phyloP scores from a whole-genome alignment of 1,140 invertebrate genomes.

The Zaprionus tsacasi region DNA sequence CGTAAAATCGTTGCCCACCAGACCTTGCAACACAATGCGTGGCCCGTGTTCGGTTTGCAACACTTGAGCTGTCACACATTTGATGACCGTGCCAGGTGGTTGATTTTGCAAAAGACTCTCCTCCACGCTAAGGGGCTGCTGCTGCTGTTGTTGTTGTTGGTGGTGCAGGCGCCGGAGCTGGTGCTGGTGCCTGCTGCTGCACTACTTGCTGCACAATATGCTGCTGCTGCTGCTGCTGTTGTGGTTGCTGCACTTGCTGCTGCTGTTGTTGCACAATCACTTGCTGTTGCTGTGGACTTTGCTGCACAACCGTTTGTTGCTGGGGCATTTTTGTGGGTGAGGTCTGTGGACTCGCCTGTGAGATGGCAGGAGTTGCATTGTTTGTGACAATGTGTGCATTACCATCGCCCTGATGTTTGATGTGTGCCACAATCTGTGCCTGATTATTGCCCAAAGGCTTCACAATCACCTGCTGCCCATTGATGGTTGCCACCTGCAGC shows the following conservation, averaged over 20 bases:
- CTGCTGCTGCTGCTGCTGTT: conserved; percentile 61
- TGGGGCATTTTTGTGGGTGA: conserved; percentile 60
- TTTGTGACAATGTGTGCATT: conserved; percentile 81
- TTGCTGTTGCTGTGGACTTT: conserved; percentile 19
- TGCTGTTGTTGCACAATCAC: conserved; percentile 31
- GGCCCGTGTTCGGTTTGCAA: conserved; percentile 93
- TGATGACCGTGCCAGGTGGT: conserved; percentile 93
- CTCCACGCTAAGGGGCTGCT: conserved; percentile 86
- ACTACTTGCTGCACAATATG: conserved; percentile 47
- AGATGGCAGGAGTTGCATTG: conserved; percentile 46
- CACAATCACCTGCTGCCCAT: conserved; percentile 92
- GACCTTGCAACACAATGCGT: conserved; percentile 92
- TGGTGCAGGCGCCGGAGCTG: conserved; percentile 22
- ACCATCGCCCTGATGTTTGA: conserved; percentile 85
- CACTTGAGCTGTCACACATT: conserved; percentile 92
- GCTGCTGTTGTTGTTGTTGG: conserved; percentile 36
- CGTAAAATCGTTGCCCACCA: conserved; percentile 92
- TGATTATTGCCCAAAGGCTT: conserved; percentile 89
- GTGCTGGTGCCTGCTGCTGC: conserved; percentile 39
- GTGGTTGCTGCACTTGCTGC: conserved; percentile 34
- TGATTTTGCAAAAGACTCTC: conserved; percentile 90
- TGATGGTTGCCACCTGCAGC: conserved; percentile 92
- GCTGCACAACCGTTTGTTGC: conserved; percentile 39
- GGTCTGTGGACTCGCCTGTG: conserved; percentile 58
- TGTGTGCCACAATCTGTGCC: conserved; percentile 88